phyloP scores from a whole-genome alignment of 2,888 invertebrate species.

The Drosophila anceps region DNA sequence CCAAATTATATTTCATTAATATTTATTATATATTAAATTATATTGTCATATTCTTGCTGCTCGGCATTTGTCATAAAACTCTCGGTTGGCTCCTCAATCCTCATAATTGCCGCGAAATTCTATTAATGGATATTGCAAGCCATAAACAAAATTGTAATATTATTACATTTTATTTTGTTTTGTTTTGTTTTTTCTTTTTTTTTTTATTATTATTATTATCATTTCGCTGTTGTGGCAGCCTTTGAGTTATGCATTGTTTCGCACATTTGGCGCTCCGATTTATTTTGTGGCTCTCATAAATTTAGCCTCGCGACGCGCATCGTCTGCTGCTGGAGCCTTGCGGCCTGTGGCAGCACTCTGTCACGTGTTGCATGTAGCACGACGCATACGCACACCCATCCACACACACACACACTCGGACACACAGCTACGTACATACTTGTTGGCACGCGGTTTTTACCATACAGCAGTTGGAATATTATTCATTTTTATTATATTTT shows the following conservation, averaged over 20 bases:
- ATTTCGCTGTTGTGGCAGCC: conserved; percentile 17
- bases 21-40: conserved; percentile 13
- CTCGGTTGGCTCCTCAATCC: conserved; percentile 5
- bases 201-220: conserved; percentile 20
- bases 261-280: conserved; percentile 76
- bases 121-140: conserved; percentile 57
- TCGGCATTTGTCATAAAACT: conserved; percentile 26
- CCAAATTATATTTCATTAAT: conserved; percentile 14
- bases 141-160: conserved; percentile 58
- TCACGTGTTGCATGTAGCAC: conserved; percentile 73
- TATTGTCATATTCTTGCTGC: conserved; percentile 5
- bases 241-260: conserved; percentile 77
- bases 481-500: conserved; percentile 82
- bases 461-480: conserved; percentile 70
- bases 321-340: conserved; percentile 21
- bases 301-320: conserved; percentile 45
- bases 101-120: conserved; percentile 57
- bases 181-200: conserved; percentile 23
- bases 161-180: conserved; percentile 33
- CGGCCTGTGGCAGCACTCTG: conserved; percentile 64
- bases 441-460: conserved; percentile 48
- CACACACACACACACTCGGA: conserved; percentile 3
- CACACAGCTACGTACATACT: not conserved
- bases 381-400: not conserved
- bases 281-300: conserved; percentile 74